A percentile compares a stretch with the other conserved stretches of the same genome.
These are phyloP conservation scores for Blastomussa wellsi DNA, from an alignment of 92 coral and sea anemone species.

Conservation along the genomic window DNA sequence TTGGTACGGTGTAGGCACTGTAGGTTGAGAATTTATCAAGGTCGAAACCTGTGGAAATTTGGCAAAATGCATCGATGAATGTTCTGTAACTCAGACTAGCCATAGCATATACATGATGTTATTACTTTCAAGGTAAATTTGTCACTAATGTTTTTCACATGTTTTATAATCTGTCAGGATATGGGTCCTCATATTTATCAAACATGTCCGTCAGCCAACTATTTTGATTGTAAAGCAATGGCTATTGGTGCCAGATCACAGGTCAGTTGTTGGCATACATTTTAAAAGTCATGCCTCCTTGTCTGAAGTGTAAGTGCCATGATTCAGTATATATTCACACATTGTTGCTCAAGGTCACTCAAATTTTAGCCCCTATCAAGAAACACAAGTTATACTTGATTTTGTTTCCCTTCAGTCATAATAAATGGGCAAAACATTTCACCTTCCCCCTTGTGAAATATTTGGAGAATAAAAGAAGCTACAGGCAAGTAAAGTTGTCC, in stretches of 20 bases:
- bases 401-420: too few relatives aligned
- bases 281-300: background rate
- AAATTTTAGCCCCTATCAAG: too few relatives aligned
- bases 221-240: slow-evolving; percentile 98
- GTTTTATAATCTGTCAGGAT: slow-evolving; percentile 57
- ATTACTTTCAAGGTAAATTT: background rate
- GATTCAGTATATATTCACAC: background rate
- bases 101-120: background rate
- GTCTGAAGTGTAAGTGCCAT: background rate
- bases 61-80: background rate
- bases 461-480: too few relatives aligned
- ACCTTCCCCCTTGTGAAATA: too few relatives aligned
- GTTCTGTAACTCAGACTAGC: background rate
- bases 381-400: too few relatives aligned
- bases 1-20: too few relatives aligned
- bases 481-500: too few relatives aligned
- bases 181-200: slow-evolving; percentile 96
- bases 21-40: background rate
- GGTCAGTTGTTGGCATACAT: slow-evolving; percentile 40
- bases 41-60: background rate
- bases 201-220: slow-evolving; percentile 98
- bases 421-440: too few relatives aligned
- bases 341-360: background rate
- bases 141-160: background rate
- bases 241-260: slow-evolving; percentile 99